Percentiles rank a stretch among this genome's conserved stretches.
Evolutionary conservation across 2,113 vertebrate genomes (phyloP).

Genomic region (Phoxinus phoxinus): DNA sequence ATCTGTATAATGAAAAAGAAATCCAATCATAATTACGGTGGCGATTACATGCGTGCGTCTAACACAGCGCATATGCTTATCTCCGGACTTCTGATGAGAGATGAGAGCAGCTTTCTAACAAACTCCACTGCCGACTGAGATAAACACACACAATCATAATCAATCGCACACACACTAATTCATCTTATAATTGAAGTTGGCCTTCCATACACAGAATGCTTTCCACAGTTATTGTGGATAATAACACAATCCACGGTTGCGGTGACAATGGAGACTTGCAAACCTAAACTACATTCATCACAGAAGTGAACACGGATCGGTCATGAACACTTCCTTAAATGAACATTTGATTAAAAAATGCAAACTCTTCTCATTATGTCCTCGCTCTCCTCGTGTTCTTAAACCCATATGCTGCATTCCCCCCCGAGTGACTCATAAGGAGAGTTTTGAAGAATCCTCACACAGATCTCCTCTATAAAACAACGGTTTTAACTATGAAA

Average conservation of each 20-base stretch:
- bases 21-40: constrained; percentile 27
- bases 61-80: constrained; percentile 27
- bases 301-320: neutral
- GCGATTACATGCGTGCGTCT: neutral
- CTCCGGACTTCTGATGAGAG: constrained; percentile 2
- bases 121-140: constrained; percentile 27
- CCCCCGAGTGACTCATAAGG: neutral
- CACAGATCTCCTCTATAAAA: constrained; percentile 2
- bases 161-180: constrained; percentile 6
- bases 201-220: constrained; percentile 11
- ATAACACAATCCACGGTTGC: neutral
- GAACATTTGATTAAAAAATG: neutral
- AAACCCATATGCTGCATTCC: neutral
- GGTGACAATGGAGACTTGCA: neutral
- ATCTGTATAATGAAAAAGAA: constrained; percentile 29
- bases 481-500: neutral
- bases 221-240: neutral
- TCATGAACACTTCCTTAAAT: neutral
- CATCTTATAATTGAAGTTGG: neutral
- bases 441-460: neutral
- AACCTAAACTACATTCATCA: neutral
- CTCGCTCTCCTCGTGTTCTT: neutral
- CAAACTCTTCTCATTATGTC: neutral
- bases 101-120: constrained; percentile 41
- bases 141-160: constrained; percentile 30